Percentiles rank a stretch among this genome's conserved stretches.
Evolutionary conservation across 2,797 vertebrate genomes (phyloP).

Genomic region (Trachops cirrhosus): DNA sequence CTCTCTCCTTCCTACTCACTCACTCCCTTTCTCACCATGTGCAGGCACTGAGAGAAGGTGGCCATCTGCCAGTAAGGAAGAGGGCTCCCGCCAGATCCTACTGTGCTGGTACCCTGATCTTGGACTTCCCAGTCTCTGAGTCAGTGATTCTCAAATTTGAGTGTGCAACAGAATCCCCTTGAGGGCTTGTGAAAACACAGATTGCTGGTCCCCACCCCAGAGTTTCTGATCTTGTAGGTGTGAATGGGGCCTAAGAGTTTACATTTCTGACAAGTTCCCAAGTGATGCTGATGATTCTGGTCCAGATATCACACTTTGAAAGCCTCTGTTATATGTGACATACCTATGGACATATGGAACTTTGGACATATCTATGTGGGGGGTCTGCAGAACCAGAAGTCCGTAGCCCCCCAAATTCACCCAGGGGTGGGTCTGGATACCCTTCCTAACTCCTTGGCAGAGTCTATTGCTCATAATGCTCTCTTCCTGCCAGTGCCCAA

Average conservation of each 20-base stretch:
- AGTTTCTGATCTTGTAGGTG: background rate
- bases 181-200: background rate
- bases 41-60: background rate
- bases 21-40: background rate
- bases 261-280: background rate
- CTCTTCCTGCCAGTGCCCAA: background rate
- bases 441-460: background rate
- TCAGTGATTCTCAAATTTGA: background rate
- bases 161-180: background rate
- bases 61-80: background rate
- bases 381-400: background rate
- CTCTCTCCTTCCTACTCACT: background rate
- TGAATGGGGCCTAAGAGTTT: background rate
- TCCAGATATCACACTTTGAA: background rate
- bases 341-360: background rate
- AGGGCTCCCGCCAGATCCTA: background rate
- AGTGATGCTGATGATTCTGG: background rate
- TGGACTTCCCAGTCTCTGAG: background rate
- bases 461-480: background rate
- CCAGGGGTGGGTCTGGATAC: background rate
- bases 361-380: background rate
- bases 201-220: background rate
- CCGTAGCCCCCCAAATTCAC: background rate
- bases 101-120: background rate
- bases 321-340: background rate